These are phyloP conservation scores for Calidris pugnax DNA, from an alignment of 2,113 vertebrate species.

Conservation along the genomic window DNA sequence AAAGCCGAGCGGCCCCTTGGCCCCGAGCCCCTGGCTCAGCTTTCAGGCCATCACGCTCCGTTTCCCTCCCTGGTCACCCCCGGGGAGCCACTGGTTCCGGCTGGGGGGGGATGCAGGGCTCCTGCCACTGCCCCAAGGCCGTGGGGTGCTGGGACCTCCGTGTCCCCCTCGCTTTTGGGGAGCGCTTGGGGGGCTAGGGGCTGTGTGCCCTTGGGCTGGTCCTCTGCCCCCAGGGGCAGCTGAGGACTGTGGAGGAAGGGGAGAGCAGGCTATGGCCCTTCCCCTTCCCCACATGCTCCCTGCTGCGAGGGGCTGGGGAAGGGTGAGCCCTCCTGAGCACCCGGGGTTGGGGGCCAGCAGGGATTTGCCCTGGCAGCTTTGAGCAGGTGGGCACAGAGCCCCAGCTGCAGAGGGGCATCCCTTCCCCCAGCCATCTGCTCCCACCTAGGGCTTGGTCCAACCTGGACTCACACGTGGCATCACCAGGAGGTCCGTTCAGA, in stretches of 20 bases:
- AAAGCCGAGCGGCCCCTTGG: background rate
- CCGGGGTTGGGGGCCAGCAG: background rate
- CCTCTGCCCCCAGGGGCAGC: background rate
- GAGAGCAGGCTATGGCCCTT: background rate
- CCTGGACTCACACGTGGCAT: fast-evolving
- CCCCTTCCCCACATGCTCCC: fast-evolving
- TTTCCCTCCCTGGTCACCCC: background rate
- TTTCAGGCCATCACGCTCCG: background rate
- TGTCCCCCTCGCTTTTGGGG: background rate
- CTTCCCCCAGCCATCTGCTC: background rate
- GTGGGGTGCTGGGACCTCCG: fast-evolving
- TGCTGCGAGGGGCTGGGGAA: background rate
- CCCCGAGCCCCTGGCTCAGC: background rate
- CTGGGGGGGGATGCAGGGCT: background rate
- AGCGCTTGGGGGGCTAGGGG: background rate
- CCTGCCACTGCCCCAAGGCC: background rate
- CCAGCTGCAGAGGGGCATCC: background rate
- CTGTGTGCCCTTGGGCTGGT: background rate
- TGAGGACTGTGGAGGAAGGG: background rate
- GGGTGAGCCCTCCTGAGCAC: background rate
- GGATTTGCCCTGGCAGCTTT: background rate
- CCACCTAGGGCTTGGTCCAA: background rate
- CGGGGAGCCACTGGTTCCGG: background rate
- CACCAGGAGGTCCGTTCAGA: background rate
- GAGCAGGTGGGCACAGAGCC: background rate